Base-by-base conservation (phyloP, 2,113 vertebrate species). In the Gnathochromis pfefferi region DNA sequence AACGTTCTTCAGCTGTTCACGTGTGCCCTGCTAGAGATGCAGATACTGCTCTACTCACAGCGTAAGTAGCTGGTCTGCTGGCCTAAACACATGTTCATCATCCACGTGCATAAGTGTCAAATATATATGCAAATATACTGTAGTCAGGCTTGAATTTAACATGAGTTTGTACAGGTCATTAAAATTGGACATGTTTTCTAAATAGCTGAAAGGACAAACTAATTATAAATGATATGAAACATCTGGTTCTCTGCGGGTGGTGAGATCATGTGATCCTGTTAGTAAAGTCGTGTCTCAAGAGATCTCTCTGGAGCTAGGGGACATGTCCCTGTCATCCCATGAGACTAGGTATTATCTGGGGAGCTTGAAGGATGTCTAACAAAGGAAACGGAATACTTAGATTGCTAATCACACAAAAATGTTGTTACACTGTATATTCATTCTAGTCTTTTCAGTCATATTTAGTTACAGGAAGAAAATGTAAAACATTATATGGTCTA, bases 21-120 rank as follows among this genome's bases (percentile, higher is more conserved):
- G 53, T 99, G 99, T 90, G 98, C 98, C 28, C 97, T 99, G 89
- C 94, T 99, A 87, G 99, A 99, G 95, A 98, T 99, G 97, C 99
- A 99, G 95, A 99, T 99, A 89, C 96, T 99, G 86, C 98, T 99
- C 90, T 99, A 99, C 96, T 99, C 99, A 13, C 98, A 99, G 91
- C 97, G 99, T 99, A 97, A 99, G 98, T 99, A 90, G 4, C 21
- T 4, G 1, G 3, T 28, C 84, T 60, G 14, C 49, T 28, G 2
- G 57, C 14, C 35, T 68, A 78, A 78, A 5, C 42, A 38, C 75
- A 70, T 42, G 28, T 73, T 51, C 28, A 47, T 26, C 60, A 21
- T 80, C 51, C 23, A 19, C 3, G 26, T 80, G 5, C 33, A 49
- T 75, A 47, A 23, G 47, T 40, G 33, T 84, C 45, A 42, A 38